Base-by-base conservation (phyloP, 2,113 vertebrate species). In the Hystrix cristata region DNA sequence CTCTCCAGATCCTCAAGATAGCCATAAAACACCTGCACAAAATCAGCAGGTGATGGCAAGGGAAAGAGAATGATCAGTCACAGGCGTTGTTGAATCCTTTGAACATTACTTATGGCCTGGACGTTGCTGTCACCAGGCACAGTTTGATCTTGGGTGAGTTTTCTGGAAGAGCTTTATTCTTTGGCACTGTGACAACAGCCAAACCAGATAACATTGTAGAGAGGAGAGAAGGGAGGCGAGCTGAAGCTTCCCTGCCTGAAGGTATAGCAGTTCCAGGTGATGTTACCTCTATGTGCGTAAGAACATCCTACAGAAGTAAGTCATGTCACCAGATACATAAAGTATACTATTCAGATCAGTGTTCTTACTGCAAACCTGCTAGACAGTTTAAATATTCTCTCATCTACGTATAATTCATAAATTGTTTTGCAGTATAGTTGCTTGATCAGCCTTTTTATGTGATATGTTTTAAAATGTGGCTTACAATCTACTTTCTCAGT, bases 1-100 rank as follows among this genome's bases (percentile, higher is more conserved):
- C 98, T 98, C 98, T 98, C 98, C 98, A 98, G 98, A 98, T 98
- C 98, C 99, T 99, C 98, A 96, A 98, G 99, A 99, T 99, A 99
- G 98, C 99, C 98, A 98, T 99, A 99, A 99, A 99, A 99, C 99
- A 99, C 99, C 99, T 99, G 99, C 99, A 99, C 99, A 98, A 98
- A 99, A 99, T 99, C 99, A 99, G 99, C 99, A 99, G 99, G 99
- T 99, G 99, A 99, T 99, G 99, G 99, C 98, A 99, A 98, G 98
- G 97, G 98, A 98, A 97, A 98, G 98, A 98, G 98, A 98, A 98
- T 98, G 98, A 99, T 99, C 99, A 99, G 99, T 99, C 98, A 98
- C 99, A 99, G 98, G 98, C 98, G 96, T 98, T 98, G 98, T 98
- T 97, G 98, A 98, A 98, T 98, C 98, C 98, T 99, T 99, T 99